Percentiles rank a stretch among this genome's conserved stretches.
Evolutionary conservation across 2,113 vertebrate genomes (phyloP).

Genomic region (Varanus salvator): DNA sequence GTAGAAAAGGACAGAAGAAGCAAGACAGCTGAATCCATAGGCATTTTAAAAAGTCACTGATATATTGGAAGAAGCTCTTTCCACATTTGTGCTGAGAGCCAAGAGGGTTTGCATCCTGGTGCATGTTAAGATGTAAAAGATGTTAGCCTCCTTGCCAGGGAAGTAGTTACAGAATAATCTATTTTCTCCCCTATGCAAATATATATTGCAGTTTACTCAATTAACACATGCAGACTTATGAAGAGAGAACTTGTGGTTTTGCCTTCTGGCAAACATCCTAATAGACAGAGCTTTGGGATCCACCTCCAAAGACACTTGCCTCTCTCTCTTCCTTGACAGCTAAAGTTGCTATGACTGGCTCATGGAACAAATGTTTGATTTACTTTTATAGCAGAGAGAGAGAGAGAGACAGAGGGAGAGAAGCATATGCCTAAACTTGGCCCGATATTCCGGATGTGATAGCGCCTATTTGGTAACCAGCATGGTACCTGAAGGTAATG

Average conservation of each 20-base stretch:
- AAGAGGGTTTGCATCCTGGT: background rate
- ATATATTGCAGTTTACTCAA: background rate
- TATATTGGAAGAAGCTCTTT: background rate
- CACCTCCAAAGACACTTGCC: background rate
- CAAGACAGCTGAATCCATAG: background rate
- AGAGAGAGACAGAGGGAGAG: background rate
- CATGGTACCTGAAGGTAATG: background rate
- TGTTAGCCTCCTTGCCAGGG: background rate
- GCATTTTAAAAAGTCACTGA: background rate
- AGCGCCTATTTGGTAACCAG: background rate
- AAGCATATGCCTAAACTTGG: background rate
- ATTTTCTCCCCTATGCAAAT: constrained; percentile 18
- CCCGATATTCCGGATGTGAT: background rate
- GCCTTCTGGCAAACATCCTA: background rate
- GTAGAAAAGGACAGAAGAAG: background rate
- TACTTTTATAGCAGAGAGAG: background rate
- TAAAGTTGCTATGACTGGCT: background rate
- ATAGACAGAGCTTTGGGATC: background rate
- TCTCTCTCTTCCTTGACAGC: background rate
- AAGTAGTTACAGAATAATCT: background rate
- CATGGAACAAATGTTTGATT: background rate
- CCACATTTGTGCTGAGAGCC: background rate
- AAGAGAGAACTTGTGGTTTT: background rate
- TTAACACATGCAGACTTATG: background rate
- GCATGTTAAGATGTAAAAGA: background rate